A percentile compares a stretch with the other conserved stretches of the same genome.
phyloP scores from a whole-genome alignment of 2,797 vertebrate genomes.

The Enteromius argenteus region DNA sequence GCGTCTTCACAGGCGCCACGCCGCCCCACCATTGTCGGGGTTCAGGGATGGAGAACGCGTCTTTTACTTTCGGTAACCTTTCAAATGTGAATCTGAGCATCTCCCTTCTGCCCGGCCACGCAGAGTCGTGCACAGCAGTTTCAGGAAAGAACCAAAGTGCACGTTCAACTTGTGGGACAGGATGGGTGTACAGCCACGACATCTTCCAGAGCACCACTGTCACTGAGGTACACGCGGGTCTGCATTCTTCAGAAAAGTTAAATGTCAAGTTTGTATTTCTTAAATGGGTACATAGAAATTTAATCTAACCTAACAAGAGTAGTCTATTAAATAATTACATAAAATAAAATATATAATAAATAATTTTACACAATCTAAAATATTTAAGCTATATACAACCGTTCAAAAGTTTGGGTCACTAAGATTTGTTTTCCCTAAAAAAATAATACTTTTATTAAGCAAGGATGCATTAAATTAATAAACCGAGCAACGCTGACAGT shows the following conservation, averaged over 20 bases:
- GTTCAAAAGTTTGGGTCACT: not conserved
- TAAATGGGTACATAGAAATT: not conserved
- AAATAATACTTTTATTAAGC: not conserved
- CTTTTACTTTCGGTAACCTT: slow-evolving; percentile 13
- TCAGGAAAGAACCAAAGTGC: slow-evolving; percentile 63
- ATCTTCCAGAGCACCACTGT: slow-evolving; percentile 74
- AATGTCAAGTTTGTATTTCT: not conserved
- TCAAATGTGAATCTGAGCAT: slow-evolving; percentile 66
- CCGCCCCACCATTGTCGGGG: slow-evolving; percentile 70
- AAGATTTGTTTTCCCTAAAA: not conserved
- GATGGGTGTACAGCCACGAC: slow-evolving; percentile 76
- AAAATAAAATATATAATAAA: not conserved
- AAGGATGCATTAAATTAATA: not conserved
- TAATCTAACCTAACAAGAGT: not conserved
- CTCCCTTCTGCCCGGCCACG: not conserved
- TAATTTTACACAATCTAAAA: not conserved
- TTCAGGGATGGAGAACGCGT: slow-evolving; percentile 46
- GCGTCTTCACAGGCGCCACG: slow-evolving; percentile 76
- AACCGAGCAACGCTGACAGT: not conserved
- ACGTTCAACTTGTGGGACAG: slow-evolving; percentile 64
- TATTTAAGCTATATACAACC: not conserved
- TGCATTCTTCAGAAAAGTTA: not conserved
- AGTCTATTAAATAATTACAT: not conserved
- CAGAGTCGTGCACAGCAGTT: slow-evolving; percentile 58
- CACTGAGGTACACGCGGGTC: slow-evolving; percentile 72